Percentiles rank a stretch among this genome's conserved stretches.
Evolutionary conservation across 2,113 vertebrate species (phyloP).

Genomic region (Labeo rohita): DNA sequence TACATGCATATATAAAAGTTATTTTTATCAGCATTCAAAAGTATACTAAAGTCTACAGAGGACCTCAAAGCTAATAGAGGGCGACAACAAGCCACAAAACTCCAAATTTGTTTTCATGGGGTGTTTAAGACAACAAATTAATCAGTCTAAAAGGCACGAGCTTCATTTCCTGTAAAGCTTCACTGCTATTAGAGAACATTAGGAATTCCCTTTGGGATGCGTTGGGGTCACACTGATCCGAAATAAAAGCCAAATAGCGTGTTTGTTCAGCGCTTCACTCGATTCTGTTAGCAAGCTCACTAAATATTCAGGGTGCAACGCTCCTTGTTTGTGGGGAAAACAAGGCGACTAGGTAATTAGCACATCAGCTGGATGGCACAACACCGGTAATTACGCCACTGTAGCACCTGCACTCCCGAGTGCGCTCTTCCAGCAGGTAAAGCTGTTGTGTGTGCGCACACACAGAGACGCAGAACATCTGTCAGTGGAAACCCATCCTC

Average conservation of each 20-base stretch:
- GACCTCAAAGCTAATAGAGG: background rate
- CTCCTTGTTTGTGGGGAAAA: slow-evolving; percentile 75
- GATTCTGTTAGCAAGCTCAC: slow-evolving; percentile 12
- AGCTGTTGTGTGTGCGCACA: slow-evolving; percentile 11
- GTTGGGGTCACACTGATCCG: background rate
- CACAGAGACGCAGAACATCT: slow-evolving; percentile 46
- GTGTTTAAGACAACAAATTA: slow-evolving; percentile 1
- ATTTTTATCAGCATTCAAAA: background rate
- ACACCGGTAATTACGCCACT: slow-evolving; percentile 78
- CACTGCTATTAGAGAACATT: background rate
- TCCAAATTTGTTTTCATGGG: background rate
- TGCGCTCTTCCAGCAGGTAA: slow-evolving; percentile 62
- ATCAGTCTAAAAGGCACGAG: slow-evolving; percentile 10
- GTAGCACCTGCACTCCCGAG: slow-evolving; percentile 55
- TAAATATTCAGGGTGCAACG: slow-evolving; percentile 72
- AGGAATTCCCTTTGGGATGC: background rate
- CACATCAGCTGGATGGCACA: slow-evolving; percentile 79
- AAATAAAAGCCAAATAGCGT: slow-evolving; percentile 1
- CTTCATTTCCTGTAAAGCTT: background rate
- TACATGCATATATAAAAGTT: too few species aligned
- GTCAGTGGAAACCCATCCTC: slow-evolving; percentile 46
- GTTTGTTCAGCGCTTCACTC: slow-evolving; percentile 1
- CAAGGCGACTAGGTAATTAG: slow-evolving; percentile 78
- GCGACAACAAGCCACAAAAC: background rate
- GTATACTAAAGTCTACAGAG: background rate